Evolutionary conservation across 2,797 vertebrate genomes (phyloP).

Genomic region (Sebastes flavidus): DNA sequence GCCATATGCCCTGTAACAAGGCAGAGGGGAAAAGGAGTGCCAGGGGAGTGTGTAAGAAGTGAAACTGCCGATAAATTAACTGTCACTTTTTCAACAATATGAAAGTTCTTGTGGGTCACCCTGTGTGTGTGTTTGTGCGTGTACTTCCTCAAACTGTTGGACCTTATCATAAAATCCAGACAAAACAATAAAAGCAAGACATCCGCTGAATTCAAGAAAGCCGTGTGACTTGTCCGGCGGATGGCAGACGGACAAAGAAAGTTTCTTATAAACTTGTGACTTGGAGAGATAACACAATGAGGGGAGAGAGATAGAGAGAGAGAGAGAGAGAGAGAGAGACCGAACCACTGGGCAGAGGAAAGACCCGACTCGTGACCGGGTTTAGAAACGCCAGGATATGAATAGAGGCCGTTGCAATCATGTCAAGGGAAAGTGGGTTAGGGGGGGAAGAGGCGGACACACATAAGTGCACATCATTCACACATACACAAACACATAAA

Average conservation of each 20-base stretch:
- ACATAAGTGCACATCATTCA: slow-evolving; percentile 14
- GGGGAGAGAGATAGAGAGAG: not conserved
- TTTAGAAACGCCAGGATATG: slow-evolving; percentile 39
- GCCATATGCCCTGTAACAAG: slow-evolving; percentile 38
- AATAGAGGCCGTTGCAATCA: slow-evolving; percentile 35
- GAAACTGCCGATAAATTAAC: slow-evolving; percentile 55
- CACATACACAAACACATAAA: slow-evolving; percentile 14
- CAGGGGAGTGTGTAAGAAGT: slow-evolving; percentile 36
- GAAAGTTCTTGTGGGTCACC: not conserved
- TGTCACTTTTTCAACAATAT: slow-evolving; percentile 63
- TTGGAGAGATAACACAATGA: slow-evolving; percentile 33
- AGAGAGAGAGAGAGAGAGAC: not conserved
- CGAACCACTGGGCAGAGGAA: slow-evolving; percentile 7
- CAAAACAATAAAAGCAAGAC: slow-evolving; percentile 36
- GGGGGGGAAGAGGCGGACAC: not conserved
- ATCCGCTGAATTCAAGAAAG: slow-evolving; percentile 34
- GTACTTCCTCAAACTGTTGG: slow-evolving; percentile 19
- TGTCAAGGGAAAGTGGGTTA: slow-evolving; percentile 29
- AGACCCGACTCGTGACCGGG: slow-evolving; percentile 37
- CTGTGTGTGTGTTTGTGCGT: not conserved
- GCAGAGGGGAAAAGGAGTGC: slow-evolving; percentile 48
- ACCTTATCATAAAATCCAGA: slow-evolving; percentile 50
- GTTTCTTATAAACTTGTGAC: slow-evolving; percentile 45
- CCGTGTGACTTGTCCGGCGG: not conserved
- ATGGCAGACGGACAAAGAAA: slow-evolving; percentile 24